Evolutionary conservation across 1,140 invertebrate species (phyloP), one percentile per base, ranked within the genome.

Genomic region (Drosophila murphyi): DNA sequence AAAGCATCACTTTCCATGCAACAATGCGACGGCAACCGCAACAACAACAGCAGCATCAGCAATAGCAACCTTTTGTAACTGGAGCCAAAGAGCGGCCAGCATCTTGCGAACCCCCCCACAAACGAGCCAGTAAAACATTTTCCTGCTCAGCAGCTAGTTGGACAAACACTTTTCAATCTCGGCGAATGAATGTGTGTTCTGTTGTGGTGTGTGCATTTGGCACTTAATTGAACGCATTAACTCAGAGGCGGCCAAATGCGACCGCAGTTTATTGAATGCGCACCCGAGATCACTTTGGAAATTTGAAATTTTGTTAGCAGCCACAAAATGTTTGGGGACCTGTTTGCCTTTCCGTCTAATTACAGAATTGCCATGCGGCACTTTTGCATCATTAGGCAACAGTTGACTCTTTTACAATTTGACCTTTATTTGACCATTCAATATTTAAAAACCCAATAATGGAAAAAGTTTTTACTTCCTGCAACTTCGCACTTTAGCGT

Each of bases 161-260:
- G n/a, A 51, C 60, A 50, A 45, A 37, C 56, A 70, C 59, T 62
- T 62, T 34, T 31, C 28, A 5, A 7, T 6, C 3, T 10, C 2
- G 8, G 6, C 28, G 35, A 32, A 29, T 28, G 12, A n/a, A 51
- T 47, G 32, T 51, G 31, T 67, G 35, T 57, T 41, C 67, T 59
- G 47, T 29, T 2, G 50, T 52, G 50, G 34, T 37, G 39, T 54
- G 43, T 69, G 57, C 48, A 32, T 64, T 69, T 69, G 59, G 64
- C 72, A 77, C 75, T 64, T 74, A 77, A 77, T 77, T 77, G 75
- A 69, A 63, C 52, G 65, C 75, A 70, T 77, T 74, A 74, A 63
- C 45, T 73, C 45, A 77, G 61, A 62, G 51, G 59, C 52, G 35
- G 50, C 57, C 63, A 63, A 34, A 43, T 41, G 65, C 37, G 61